Evolutionary conservation across 2,797 vertebrate genomes (phyloP).

Genomic region (Sebastes melanostomus): DNA sequence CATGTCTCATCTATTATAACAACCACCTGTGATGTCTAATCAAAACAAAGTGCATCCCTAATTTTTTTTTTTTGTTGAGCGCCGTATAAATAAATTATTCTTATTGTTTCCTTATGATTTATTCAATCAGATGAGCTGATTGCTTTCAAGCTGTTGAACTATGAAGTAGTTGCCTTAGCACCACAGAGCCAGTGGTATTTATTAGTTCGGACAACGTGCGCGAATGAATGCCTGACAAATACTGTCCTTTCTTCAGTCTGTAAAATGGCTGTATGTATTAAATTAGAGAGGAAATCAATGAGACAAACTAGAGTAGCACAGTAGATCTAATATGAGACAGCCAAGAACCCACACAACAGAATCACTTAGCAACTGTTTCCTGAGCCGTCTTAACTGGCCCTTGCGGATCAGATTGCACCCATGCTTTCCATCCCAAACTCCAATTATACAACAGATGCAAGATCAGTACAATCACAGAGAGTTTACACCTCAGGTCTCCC

Average conservation of each 20-base stretch:
- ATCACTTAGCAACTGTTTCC: constrained; percentile 8
- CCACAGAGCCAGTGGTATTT: constrained; percentile 51
- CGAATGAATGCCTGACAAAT: constrained; percentile 23
- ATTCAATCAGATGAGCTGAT: constrained; percentile 35
- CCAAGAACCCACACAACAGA: constrained; percentile 3
- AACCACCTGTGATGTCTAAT: constrained; percentile 16
- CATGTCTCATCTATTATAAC: constrained; percentile 28
- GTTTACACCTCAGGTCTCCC: constrained; percentile 78
- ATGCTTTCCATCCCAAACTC: constrained; percentile 30
- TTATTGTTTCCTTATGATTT: constrained; percentile 25
- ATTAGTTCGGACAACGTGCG: constrained; percentile 25
- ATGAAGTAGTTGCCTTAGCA: constrained; percentile 69
- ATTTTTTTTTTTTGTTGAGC: constrained; percentile 2
- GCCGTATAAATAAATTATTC: constrained; percentile 18
- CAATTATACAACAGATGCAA: constrained; percentile 55
- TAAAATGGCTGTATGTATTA: neutral
- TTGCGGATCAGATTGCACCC: constrained; percentile 29
- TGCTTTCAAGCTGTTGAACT: constrained; percentile 45
- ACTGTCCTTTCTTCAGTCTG: constrained; percentile 12
- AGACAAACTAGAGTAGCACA: constrained; percentile 38
- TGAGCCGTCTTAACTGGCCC: constrained; percentile 22
- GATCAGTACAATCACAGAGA: constrained; percentile 73
- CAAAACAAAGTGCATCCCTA: constrained; percentile 26
- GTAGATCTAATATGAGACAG: constrained; percentile 29
- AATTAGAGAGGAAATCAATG: constrained; percentile 15